Conservation (phyloP, 2,113 vertebrate genomes). For the Salvator merianae region DNA sequence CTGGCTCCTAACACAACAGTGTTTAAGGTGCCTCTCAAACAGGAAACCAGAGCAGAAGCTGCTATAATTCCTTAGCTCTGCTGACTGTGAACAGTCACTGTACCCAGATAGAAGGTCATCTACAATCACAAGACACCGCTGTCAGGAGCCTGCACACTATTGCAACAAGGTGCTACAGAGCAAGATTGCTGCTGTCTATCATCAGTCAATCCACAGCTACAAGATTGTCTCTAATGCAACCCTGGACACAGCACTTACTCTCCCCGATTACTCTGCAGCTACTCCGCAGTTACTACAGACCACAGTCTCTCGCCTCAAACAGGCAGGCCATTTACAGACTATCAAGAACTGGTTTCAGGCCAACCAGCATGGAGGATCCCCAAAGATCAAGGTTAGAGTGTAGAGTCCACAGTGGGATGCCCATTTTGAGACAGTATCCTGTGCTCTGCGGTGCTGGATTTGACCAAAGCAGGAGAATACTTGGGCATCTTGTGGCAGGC, state of each 20-base stretch:
- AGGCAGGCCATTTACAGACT: not conserved
- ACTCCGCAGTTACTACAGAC: rapidly evolving
- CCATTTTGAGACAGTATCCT: constrained; percentile 72
- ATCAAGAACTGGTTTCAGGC: not conserved
- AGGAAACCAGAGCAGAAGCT: not conserved
- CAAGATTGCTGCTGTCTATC: not conserved
- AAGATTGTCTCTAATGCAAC: not conserved
- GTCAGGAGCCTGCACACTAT: not conserved
- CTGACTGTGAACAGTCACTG: not conserved
- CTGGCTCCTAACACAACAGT: not conserved
- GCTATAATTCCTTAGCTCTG: not conserved
- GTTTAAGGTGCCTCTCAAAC: constrained; percentile 2
- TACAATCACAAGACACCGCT: not conserved
- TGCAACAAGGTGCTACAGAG: not conserved
- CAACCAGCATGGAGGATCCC: not conserved
- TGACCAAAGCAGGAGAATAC: constrained; percentile 24
- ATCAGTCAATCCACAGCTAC: not conserved
- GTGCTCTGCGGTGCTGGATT: constrained; percentile 50
- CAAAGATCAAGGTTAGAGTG: constrained; percentile 52
- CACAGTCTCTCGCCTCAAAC: not conserved
- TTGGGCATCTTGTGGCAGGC: constrained; percentile 63
- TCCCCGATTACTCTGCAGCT: rapidly evolving
- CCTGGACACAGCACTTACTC: not conserved
- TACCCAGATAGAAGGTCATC: not conserved
- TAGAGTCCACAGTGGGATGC: constrained; percentile 66